Conservation (phyloP, 23 tunicate species). For the Oikopleura albicans region DNA sequence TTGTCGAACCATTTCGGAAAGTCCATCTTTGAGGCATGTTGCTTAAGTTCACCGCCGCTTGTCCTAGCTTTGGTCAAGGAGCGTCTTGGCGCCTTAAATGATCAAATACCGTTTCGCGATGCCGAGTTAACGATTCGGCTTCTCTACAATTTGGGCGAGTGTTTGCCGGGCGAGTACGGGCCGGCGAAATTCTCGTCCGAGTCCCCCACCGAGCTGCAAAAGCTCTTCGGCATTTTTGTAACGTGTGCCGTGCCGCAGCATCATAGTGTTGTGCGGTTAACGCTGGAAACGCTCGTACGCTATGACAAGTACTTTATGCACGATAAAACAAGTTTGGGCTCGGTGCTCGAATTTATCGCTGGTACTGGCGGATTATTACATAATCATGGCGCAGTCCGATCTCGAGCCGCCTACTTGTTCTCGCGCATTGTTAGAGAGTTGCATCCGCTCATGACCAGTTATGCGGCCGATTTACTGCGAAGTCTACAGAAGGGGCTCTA, state of each 20-base stretch:
- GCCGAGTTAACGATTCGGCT: constrained; percentile 23
- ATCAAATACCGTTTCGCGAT: neutral
- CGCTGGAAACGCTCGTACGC: constrained; percentile 64
- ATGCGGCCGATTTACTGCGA: neutral
- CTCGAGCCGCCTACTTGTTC: constrained; percentile 65
- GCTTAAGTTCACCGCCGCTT: neutral
- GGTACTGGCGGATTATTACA: constrained; percentile 50
- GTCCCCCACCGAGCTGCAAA: neutral
- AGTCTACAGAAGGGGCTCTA: neutral
- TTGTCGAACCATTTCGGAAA: too few relatives aligned
- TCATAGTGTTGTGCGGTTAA: constrained; percentile 24
- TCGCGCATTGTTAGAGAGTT: constrained; percentile 64
- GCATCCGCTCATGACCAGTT: neutral
- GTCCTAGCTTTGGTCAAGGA: neutral
- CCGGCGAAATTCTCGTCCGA: neutral
- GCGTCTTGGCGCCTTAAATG: neutral
- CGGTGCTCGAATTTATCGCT: constrained; percentile 26
- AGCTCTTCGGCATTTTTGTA: neutral
- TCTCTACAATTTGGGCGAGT: constrained; percentile 66
- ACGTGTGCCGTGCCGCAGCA: neutral
- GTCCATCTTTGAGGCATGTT: neutral
- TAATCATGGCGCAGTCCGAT: constrained; percentile 31
- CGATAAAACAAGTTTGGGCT: constrained; percentile 19
- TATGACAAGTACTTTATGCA: constrained; percentile 50
- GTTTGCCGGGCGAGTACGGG: constrained; percentile 38